Evolutionary conservation across 2,113 vertebrate genomes (phyloP).

Genomic region (Eulemur rufifrons): DNA sequence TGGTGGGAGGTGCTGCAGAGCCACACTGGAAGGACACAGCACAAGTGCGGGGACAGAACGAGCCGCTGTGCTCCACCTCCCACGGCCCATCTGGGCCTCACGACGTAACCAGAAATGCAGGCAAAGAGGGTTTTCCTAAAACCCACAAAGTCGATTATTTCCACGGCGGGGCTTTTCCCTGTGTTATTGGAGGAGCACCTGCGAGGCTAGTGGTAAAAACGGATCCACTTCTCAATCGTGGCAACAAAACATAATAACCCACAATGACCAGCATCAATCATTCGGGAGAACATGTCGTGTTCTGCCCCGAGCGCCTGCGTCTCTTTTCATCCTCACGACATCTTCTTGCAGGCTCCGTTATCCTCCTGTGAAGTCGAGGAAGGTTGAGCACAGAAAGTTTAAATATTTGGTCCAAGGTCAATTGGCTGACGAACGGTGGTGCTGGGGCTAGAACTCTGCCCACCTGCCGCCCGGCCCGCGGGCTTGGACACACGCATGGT

Average conservation of each 20-base stretch:
- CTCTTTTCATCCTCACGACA: background rate
- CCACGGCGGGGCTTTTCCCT: background rate
- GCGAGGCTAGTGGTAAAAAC: background rate
- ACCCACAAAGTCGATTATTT: too few relatives aligned
- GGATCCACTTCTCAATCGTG: fast-evolving
- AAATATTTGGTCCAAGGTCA: background rate
- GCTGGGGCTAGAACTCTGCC: too few relatives aligned
- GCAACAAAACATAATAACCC: too few relatives aligned
- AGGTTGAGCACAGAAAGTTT: background rate
- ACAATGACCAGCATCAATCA: fast-evolving
- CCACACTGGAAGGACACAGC: fast-evolving
- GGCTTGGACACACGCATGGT: background rate
- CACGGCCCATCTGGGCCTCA: too few relatives aligned
- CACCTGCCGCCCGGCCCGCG: background rate
- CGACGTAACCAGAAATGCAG: background rate
- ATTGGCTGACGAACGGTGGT: background rate
- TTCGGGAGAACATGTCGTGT: too few relatives aligned
- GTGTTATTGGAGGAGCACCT: background rate
- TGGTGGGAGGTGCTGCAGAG: background rate
- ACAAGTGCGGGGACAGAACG: background rate
- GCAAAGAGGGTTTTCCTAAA: too few relatives aligned
- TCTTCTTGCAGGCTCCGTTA: background rate
- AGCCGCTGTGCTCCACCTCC: background rate
- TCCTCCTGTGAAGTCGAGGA: background rate
- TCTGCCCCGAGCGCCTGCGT: background rate